Conservation (phyloP, 1,140 invertebrate genomes). For the Magallana ariakensis region DNA sequence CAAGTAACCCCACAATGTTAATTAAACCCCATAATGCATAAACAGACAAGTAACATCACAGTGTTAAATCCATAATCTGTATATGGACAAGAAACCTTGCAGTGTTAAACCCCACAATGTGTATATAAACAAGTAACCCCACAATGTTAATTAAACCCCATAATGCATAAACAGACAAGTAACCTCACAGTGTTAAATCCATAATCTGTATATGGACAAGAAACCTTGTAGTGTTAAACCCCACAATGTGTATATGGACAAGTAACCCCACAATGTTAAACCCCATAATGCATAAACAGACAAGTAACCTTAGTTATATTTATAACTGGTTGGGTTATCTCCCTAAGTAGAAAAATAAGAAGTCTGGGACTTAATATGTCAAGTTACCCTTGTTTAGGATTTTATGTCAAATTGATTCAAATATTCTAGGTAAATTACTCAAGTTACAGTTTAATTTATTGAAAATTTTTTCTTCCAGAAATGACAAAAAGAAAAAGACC, state of each 20-base stretch:
- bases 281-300: neutral
- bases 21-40: neutral
- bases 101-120: neutral
- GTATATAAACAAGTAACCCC: neutral
- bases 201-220: neutral
- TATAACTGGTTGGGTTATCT: neutral
- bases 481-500: neutral
- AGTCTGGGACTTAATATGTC: neutral
- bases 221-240: neutral
- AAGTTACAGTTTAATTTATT: too few relatives aligned
- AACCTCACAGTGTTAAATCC: neutral
- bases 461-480: neutral
- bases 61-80: neutral
- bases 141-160: neutral
- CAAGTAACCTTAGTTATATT: neutral
- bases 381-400: neutral
- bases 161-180: neutral
- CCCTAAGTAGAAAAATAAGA: slow-evolving; percentile 1
- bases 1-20: neutral
- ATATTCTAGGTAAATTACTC: too few relatives aligned
- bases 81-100: too few relatives aligned
- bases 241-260: neutral
- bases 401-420: too few relatives aligned
- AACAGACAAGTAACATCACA: neutral
- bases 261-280: neutral